Base-by-base conservation (phyloP, 2,797 vertebrate species). In the Peromyscus nudipes region DNA sequence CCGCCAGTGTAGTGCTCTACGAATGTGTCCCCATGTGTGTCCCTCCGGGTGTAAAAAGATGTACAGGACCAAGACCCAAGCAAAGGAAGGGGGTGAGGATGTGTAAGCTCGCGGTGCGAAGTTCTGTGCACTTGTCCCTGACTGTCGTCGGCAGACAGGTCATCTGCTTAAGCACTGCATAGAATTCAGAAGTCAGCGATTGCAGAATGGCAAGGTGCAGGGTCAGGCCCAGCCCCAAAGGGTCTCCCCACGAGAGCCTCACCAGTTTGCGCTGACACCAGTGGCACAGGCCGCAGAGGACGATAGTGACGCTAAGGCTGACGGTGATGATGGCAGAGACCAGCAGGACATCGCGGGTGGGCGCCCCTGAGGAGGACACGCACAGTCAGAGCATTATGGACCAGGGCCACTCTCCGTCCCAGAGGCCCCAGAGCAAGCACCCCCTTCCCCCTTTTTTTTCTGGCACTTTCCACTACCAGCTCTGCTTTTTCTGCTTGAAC, bases 241-340 rank as follows among this genome's bases (percentile, higher is more conserved):
- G 64, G 46, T 73, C 55, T 17, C 52, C 82, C 43, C 31, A 43
- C 37, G 27, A 55, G 83, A 9, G 81, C 98, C 99, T 99, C 98
- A 99, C 99, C 99, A 99, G 98, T 99, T 99, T 99, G 98, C 99
- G 99, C 98, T 99, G 99, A 99, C 99, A 99, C 99, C 99, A 99
- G 98, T 99, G 99, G 98, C 99, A 99, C 99, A 99, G 99, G 97
- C 99, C 99, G 96, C 99, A 99, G 98, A 99, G 99, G 98, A 99
- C 99, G 98, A 99, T 99, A 98, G 99, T 99, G 99, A 99, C 99
- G 95, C 99, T 99, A 98, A 99, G 99, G 99, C 99, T 99, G 99
- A 99, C 99, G 98, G 99, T 99, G 99, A 99, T 99, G 98, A 99
- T 99, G 98, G 99, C 99, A 96, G 99, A 99, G 98, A 99, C 99